A percentile compares a stretch with the other conserved stretches of the same genome.
These are phyloP conservation scores for Lucinisca nassula DNA, from an alignment of 2,888 invertebrate species.

Conservation along the genomic window DNA sequence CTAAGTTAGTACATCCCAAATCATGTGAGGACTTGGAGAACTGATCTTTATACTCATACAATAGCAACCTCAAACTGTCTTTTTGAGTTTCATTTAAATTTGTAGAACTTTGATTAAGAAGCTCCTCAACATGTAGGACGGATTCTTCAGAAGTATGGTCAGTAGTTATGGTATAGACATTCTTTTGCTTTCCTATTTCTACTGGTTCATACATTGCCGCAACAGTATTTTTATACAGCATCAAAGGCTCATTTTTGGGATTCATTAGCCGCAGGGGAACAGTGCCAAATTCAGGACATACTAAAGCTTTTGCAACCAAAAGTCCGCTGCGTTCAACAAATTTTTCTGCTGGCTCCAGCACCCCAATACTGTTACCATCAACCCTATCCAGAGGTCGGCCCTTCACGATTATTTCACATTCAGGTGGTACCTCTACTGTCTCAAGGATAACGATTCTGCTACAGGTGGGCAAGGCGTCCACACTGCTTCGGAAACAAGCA, in stretches of 20 bases:
- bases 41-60: conserved; percentile 11
- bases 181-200: no score
- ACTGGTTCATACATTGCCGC: conserved; percentile 10
- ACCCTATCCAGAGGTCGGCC: no score
- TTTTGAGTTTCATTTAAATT: conserved; percentile 11
- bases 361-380: neutral
- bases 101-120: neutral
- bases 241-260: conserved; percentile 7
- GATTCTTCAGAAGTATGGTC: neutral
- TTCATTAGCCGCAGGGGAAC: conserved; percentile 41
- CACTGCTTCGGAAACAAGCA: no score
- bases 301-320: conserved; percentile 26
- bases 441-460: no score
- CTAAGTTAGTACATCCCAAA: conserved; percentile 31
- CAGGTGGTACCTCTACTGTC: no score
- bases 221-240: conserved; percentile 32
- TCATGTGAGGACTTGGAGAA: conserved; percentile 39
- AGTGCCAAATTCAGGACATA: conserved; percentile 7
- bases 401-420: no score
- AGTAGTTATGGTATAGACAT: neutral
- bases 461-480: no score
- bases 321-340: conserved; percentile 24
- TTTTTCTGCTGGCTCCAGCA: conserved; percentile 9
- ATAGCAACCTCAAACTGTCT: neutral
- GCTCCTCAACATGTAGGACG: neutral